Evolutionary conservation across 2,113 vertebrate genomes (phyloP).

Genomic region (Canis aureus): DNA sequence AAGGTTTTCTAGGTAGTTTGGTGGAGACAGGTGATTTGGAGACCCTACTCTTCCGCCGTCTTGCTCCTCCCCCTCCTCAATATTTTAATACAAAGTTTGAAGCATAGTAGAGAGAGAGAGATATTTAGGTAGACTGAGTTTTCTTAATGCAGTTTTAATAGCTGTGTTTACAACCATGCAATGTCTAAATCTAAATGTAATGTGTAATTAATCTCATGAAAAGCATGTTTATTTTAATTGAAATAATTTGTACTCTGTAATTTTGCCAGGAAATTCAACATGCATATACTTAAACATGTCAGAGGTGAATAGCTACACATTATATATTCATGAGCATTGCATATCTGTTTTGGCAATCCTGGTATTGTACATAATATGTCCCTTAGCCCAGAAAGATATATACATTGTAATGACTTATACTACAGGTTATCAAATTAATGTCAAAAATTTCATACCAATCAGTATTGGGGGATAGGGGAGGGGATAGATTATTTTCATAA

Average conservation of each 20-base stretch:
- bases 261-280: slow-evolving; percentile 67
- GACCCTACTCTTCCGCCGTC: too few species aligned
- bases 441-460: not conserved
- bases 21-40: too few species aligned
- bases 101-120: not conserved
- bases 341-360: not conserved
- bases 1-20: too few species aligned
- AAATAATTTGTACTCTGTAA: slow-evolving; percentile 75
- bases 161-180: slow-evolving; percentile 58
- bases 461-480: accelerated
- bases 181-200: slow-evolving; percentile 66
- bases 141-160: slow-evolving; percentile 57
- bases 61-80: too few species aligned
- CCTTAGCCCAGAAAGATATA: not conserved
- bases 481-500: not conserved
- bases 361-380: not conserved
- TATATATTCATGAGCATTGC: slow-evolving; percentile 38
- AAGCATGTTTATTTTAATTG: slow-evolving; percentile 78
- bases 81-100: not conserved
- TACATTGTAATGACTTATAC: not conserved
- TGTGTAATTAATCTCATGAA: slow-evolving; percentile 71
- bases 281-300: slow-evolving; percentile 67
- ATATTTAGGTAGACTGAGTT: not conserved
- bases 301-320: slow-evolving; percentile 61
- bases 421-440: slow-evolving; percentile 9